Evolutionary conservation across 1,140 invertebrate genomes (phyloP).

Genomic region (Caenorhabditis elegans): DNA sequence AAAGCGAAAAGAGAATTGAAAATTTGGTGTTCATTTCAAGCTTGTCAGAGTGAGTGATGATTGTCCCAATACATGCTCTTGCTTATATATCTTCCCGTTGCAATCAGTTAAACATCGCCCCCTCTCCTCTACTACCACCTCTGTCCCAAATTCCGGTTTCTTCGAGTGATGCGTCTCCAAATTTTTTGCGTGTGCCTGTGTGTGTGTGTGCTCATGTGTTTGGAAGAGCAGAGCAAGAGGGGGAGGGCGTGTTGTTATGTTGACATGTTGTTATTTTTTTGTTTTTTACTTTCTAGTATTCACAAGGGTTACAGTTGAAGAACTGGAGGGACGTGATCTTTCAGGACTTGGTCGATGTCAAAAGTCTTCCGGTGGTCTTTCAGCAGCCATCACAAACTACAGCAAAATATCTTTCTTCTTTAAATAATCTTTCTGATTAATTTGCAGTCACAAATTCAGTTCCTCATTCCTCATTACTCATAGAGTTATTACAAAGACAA

Average conservation of each 20-base stretch:
- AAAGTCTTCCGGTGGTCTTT: too few relatives aligned
- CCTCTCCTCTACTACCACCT: background rate
- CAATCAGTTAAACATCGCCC: constrained; percentile 10
- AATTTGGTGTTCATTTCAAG: constrained; percentile 7
- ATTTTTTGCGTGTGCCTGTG: constrained; percentile 12
- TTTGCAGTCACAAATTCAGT: too few relatives aligned
- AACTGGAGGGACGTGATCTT: too few relatives aligned
- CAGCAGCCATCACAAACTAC: too few relatives aligned
- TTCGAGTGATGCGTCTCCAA: background rate
- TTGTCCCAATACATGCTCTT: background rate
- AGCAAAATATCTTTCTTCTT: too few relatives aligned
- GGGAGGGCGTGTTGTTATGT: background rate
- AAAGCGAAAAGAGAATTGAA: background rate
- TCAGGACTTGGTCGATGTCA: too few relatives aligned
- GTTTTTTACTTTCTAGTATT: too few relatives aligned
- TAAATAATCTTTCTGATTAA: too few relatives aligned
- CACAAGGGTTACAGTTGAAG: too few relatives aligned
- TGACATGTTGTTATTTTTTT: background rate
- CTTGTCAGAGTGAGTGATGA: background rate
- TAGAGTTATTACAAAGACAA: too few relatives aligned
- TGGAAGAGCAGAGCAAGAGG: background rate
- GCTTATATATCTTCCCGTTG: constrained; percentile 6
- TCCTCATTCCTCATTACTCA: too few relatives aligned
- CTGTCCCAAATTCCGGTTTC: background rate
- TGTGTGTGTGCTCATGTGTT: background rate